Evolutionary conservation across 1,140 invertebrate genomes (phyloP).

Genomic region (Limonius californicus): DNA sequence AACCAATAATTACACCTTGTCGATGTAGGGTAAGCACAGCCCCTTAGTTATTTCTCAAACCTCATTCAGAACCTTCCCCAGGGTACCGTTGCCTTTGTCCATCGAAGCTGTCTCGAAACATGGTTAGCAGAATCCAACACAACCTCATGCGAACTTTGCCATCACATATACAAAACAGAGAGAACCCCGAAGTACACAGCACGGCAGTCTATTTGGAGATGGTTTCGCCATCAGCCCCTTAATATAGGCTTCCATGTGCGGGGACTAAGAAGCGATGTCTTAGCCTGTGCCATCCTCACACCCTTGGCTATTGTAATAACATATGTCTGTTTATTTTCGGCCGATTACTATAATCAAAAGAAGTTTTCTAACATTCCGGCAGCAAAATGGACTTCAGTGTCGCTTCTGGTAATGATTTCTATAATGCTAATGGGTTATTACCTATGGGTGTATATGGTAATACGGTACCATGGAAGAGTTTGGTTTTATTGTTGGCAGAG

Average conservation of each 20-base stretch:
- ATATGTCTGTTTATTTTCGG: constrained; percentile 50
- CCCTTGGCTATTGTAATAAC: constrained; percentile 50
- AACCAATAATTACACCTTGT: constrained; percentile 44
- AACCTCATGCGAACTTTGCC: constrained; percentile 59
- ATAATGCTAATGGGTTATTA: constrained; percentile 51
- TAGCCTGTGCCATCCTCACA: constrained; percentile 49
- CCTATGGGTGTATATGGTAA: constrained; percentile 49
- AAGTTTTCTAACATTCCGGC: constrained; percentile 50
- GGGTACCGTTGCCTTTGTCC: constrained; percentile 66
- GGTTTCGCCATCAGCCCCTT: constrained; percentile 35
- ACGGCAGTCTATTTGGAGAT: constrained; percentile 40
- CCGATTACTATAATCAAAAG: constrained; percentile 50
- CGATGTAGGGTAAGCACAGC: constrained; percentile 44
- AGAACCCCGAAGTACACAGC: constrained; percentile 41
- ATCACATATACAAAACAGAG: constrained; percentile 52
- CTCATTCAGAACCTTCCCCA: constrained; percentile 26
- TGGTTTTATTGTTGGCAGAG: constrained; percentile 57
- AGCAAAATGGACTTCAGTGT: constrained; percentile 50
- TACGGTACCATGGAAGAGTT: constrained; percentile 50
- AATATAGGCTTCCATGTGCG: constrained; percentile 30
- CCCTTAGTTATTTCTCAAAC: no score
- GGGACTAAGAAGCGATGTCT: constrained; percentile 45
- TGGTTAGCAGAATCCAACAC: constrained; percentile 64
- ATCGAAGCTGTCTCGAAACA: constrained; percentile 63
- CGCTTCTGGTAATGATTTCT: constrained; percentile 48